Percentiles rank a stretch among this genome's conserved stretches.
These are phyloP conservation scores for Hypomesus transpacificus DNA, from an alignment of 2,113 vertebrate species.

Conservation along the genomic window DNA sequence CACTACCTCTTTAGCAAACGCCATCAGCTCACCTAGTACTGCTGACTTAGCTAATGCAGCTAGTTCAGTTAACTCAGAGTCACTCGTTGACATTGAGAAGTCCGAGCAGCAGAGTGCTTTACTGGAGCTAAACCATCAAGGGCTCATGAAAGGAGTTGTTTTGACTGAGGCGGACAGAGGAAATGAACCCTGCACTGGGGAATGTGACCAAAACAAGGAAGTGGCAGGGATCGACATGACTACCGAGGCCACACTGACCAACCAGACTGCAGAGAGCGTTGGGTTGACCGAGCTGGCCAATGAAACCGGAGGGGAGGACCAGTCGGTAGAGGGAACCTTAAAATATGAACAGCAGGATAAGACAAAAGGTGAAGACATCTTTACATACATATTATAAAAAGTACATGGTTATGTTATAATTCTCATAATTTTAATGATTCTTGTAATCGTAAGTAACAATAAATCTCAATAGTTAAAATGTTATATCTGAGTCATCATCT, in stretches of 20 bases:
- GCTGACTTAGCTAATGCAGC: not conserved
- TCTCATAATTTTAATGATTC: too few species aligned
- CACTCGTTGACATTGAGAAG: not conserved
- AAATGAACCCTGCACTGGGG: conserved; percentile 43
- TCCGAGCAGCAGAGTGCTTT: conserved; percentile 13
- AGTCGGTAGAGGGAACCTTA: conserved; percentile 25
- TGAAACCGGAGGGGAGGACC: conserved; percentile 34
- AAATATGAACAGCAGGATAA: conserved; percentile 58
- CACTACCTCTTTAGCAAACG: too few species aligned
- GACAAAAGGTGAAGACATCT: conserved; percentile 59
- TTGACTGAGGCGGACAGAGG: conserved; percentile 46
- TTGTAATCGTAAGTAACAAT: too few species aligned
- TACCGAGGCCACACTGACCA: conserved; percentile 4
- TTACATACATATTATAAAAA: too few species aligned
- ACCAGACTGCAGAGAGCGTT: conserved; percentile 15
- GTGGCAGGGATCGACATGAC: conserved; percentile 7
- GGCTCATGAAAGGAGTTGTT: not conserved
- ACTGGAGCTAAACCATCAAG: conserved; percentile 17
- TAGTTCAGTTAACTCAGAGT: conserved; percentile 1
- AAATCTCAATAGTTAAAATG: too few species aligned
- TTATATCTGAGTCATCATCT: too few species aligned
- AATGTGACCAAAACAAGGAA: conserved; percentile 38
- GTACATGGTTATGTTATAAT: too few species aligned
- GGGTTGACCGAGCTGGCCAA: not conserved
- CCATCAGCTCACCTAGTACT: too few species aligned